Conservation (phyloP, 35 echinoderm and acorn worm genomes). For the Eucidaris tribuloides region DNA sequence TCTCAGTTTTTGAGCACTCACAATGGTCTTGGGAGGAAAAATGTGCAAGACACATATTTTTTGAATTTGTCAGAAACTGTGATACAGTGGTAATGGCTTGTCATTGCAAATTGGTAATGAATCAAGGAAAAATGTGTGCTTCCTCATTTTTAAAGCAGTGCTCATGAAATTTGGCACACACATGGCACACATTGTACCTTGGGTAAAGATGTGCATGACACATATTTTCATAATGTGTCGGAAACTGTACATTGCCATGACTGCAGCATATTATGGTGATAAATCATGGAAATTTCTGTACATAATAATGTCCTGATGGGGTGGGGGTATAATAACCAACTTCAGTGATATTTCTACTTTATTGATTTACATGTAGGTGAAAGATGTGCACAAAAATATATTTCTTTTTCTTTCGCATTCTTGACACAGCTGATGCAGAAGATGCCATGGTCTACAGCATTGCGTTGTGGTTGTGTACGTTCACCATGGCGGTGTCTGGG, state of each 20-base stretch:
- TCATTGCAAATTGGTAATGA: too few relatives aligned
- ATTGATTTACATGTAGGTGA: neutral
- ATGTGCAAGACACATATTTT: too few relatives aligned
- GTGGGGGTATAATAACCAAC: too few relatives aligned
- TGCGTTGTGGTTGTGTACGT: constrained; percentile 85
- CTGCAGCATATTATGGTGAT: too few relatives aligned
- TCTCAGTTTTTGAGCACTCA: too few relatives aligned
- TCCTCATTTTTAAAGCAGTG: too few relatives aligned
- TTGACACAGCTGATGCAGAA: constrained; percentile 77
- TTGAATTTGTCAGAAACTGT: too few relatives aligned
- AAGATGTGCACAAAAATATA: neutral
- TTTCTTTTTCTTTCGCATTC: neutral
- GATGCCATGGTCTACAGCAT: constrained; percentile 96
- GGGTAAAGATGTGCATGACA: neutral
- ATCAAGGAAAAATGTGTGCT: too few relatives aligned
- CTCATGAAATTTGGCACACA: too few relatives aligned
- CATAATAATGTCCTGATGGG: neutral
- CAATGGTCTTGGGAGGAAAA: too few relatives aligned
- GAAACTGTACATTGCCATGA: neutral
- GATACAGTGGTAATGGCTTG: too few relatives aligned
- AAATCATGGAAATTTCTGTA: neutral
- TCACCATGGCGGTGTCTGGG: constrained; percentile 77
- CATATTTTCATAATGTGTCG: neutral
- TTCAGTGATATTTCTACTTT: neutral
- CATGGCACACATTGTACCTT: neutral